A percentile compares a stretch with the other conserved stretches of the same genome.
These are phyloP conservation scores for Xiphydria camelus DNA, from an alignment of 2,888 invertebrate genomes.

Conservation along the genomic window DNA sequence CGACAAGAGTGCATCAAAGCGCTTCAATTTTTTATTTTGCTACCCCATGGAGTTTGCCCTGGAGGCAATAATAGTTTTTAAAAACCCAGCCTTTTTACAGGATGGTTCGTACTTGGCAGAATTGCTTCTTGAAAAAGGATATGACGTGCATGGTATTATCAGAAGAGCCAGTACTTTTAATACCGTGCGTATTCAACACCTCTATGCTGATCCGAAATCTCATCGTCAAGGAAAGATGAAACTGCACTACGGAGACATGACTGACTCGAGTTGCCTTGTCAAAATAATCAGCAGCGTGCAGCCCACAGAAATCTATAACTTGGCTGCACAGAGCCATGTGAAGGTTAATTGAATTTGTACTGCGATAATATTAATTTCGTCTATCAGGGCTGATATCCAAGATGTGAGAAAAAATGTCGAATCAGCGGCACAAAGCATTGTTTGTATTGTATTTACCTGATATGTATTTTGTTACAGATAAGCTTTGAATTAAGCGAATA, in stretches of 20 bases:
- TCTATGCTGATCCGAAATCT: conserved; percentile 87
- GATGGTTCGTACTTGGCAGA: conserved; percentile 98
- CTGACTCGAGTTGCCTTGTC: conserved; percentile 93
- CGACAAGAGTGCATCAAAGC: no score
- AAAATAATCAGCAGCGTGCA: conserved; percentile 78
- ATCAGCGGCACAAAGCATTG: not conserved
- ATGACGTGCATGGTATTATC: conserved; percentile 95
- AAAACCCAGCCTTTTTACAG: conserved; percentile 60
- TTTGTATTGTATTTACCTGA: not conserved
- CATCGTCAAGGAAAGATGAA: conserved; percentile 90
- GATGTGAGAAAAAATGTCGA: no score
- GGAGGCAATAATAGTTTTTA: not conserved
- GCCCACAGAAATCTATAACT: conserved; percentile 95
- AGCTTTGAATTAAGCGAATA: conserved; percentile 99
- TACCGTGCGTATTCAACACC: conserved; percentile 92
- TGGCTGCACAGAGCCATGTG: conserved; percentile 98
- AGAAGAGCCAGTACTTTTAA: conserved; percentile 95
- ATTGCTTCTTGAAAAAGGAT: conserved; percentile 87
- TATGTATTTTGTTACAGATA: conserved; percentile 59
- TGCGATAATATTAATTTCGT: no score
- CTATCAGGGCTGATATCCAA: no score
- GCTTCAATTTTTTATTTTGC: conserved; percentile 6
- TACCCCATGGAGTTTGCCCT: no score
- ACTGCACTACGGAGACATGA: conserved; percentile 98
- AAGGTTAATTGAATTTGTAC: no score